phyloP scores from a whole-genome alignment of 2,797 vertebrate species.

The Molossus molossus region DNA sequence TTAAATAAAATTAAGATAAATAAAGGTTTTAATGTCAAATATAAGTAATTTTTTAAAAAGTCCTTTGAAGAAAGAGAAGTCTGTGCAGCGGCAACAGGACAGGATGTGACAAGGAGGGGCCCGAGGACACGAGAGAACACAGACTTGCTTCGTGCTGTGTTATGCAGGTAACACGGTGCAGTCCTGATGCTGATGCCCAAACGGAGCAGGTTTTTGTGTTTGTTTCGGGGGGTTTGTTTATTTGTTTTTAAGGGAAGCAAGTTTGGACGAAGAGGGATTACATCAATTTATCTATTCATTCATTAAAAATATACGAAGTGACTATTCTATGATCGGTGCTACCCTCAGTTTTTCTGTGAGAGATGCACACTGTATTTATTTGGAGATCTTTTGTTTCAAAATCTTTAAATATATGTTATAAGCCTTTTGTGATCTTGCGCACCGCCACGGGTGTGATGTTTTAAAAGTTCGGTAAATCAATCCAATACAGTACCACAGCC shows the following conservation, averaged over 20 bases:
- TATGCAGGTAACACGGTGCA: accelerated
- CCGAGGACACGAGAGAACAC: too few species aligned
- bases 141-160: not conserved
- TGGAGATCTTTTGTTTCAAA: not conserved
- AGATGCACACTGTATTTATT: not conserved
- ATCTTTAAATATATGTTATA: not conserved
- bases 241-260: not conserved
- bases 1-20: not conserved
- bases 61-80: not conserved
- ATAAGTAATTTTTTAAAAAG: not conserved
- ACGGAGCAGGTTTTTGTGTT: not conserved
- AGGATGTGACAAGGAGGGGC: not conserved
- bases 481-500: too few species aligned
- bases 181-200: too few species aligned
- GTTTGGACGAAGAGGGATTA: not conserved
- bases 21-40: not conserved
- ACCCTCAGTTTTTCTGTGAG: not conserved
- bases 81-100: not conserved
- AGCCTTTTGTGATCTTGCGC: not conserved
- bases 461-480: too few species aligned
- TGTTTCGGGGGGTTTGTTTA: too few species aligned
- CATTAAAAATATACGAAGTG: not conserved
- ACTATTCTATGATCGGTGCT: too few species aligned
- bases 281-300: not conserved
- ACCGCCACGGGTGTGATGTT: not conserved